phyloP scores from a whole-genome alignment of 1,140 invertebrate genomes.

The Neodiprion lecontei region DNA sequence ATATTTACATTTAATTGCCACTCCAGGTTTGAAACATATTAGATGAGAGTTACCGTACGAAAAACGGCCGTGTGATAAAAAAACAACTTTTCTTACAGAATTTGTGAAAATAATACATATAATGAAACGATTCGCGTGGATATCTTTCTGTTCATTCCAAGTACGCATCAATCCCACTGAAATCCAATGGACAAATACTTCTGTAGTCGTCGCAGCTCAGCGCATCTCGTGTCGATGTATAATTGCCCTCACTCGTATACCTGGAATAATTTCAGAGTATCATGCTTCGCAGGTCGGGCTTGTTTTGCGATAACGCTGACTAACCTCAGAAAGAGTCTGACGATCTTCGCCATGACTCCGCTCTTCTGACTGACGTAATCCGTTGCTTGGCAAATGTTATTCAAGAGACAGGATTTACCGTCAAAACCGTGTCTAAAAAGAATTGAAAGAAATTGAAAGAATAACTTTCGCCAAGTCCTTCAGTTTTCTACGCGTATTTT shows the following conservation, averaged over 20 bases:
- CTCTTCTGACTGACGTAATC: constrained; percentile 36
- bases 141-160: constrained; percentile 7
- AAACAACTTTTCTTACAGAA: too few species aligned
- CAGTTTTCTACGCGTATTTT: too few species aligned
- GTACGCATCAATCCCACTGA: constrained; percentile 50
- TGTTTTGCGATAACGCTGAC: constrained; percentile 8
- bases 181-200: constrained; percentile 52
- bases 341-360: constrained; percentile 53
- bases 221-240: constrained; percentile 37
- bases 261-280: constrained; percentile 13
- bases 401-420: constrained; percentile 64
- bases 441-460: constrained; percentile 18
- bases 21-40: too few species aligned
- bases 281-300: background rate
- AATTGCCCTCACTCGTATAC: constrained; percentile 30
- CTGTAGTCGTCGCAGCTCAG: constrained; percentile 49
- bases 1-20: too few species aligned
- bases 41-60: too few species aligned
- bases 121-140: too few species aligned
- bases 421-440: constrained; percentile 64
- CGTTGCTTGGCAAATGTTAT: constrained; percentile 62
- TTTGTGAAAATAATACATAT: too few species aligned
- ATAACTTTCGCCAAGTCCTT: too few species aligned
- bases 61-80: too few species aligned
- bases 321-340: constrained; percentile 50